A percentile compares a stretch with the other conserved stretches of the same genome.
Evolutionary conservation across 2,888 invertebrate species (phyloP).

Genomic region (Sthenelais limicola): DNA sequence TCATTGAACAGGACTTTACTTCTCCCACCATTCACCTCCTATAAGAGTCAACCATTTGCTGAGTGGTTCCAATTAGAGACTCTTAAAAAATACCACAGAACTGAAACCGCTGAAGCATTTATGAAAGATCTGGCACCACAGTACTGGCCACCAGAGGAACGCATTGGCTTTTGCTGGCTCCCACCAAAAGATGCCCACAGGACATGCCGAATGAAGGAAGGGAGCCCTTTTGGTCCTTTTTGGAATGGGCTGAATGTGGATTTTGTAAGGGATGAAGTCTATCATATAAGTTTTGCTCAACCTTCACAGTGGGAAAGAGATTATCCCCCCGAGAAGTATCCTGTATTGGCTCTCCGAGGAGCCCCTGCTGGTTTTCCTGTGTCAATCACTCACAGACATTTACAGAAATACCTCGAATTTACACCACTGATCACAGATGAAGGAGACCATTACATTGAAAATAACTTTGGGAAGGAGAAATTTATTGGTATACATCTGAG

Average conservation of each 20-base stretch:
- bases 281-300: background rate
- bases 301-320: slow-evolving; percentile 40
- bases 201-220: slow-evolving; percentile 67
- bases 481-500: slow-evolving; percentile 95
- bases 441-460: slow-evolving; percentile 58
- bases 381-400: slow-evolving; percentile 53
- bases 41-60: slow-evolving; percentile 67
- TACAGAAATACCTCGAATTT: slow-evolving; percentile 67
- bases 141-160: slow-evolving; percentile 64
- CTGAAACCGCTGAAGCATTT: slow-evolving; percentile 67
- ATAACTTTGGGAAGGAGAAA: slow-evolving; percentile 57
- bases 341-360: slow-evolving; percentile 69
- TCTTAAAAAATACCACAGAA: slow-evolving; percentile 61
- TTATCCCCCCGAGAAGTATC: slow-evolving; percentile 65
- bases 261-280: slow-evolving; percentile 59
- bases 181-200: slow-evolving; percentile 46
- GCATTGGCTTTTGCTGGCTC: slow-evolving; percentile 65
- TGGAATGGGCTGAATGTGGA: slow-evolving; percentile 70
- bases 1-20: slow-evolving; percentile 66
- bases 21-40: slow-evolving; percentile 69
- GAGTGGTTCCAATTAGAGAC: slow-evolving; percentile 67
- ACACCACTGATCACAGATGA: slow-evolving; percentile 61
- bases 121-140: slow-evolving; percentile 63
- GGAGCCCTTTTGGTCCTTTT: slow-evolving; percentile 70
- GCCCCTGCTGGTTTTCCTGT: slow-evolving; percentile 70